These are phyloP conservation scores for Trachelus troglodyta DNA, from an alignment of 2,888 invertebrate genomes.

Conservation along the genomic window DNA sequence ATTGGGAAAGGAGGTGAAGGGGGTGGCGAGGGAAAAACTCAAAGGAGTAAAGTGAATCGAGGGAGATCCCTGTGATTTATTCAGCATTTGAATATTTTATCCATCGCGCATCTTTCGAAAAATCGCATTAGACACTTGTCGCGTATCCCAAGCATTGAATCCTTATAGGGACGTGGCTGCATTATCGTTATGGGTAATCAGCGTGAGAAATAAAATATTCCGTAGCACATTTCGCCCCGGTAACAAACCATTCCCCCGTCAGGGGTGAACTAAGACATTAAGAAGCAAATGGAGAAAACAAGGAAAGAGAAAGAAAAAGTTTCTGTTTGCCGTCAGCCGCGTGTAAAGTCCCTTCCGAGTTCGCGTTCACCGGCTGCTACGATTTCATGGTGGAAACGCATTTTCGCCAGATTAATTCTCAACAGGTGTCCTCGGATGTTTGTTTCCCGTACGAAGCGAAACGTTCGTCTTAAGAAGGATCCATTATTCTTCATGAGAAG, in stretches of 20 bases:
- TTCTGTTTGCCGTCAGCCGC: background rate
- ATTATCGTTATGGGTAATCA: background rate
- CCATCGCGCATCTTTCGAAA: constrained; percentile 31
- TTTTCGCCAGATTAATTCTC: constrained; percentile 3
- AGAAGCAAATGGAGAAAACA: background rate
- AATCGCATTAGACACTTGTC: constrained; percentile 37
- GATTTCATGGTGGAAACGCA: background rate
- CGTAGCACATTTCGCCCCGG: background rate
- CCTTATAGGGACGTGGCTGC: constrained; percentile 2
- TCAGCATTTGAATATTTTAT: constrained; percentile 40
- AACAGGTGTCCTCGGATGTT: constrained; percentile 3
- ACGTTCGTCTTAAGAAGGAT: background rate
- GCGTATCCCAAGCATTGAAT: constrained; percentile 16
- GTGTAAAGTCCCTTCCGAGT: background rate
- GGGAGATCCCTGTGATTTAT: constrained; percentile 37
- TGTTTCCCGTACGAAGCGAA: background rate
- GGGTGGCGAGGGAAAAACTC: background rate
- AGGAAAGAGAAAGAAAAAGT: background rate
- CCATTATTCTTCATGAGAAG: constrained; percentile 4
- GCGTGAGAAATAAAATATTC: background rate
- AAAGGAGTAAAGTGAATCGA: background rate
- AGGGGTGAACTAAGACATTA: background rate
- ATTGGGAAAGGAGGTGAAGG: background rate
- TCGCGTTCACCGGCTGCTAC: background rate
- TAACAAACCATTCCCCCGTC: background rate